Evolutionary conservation across 2,113 vertebrate species (phyloP), one percentile per base, ranked within the genome.

Genomic region (Zingel zingel): DNA sequence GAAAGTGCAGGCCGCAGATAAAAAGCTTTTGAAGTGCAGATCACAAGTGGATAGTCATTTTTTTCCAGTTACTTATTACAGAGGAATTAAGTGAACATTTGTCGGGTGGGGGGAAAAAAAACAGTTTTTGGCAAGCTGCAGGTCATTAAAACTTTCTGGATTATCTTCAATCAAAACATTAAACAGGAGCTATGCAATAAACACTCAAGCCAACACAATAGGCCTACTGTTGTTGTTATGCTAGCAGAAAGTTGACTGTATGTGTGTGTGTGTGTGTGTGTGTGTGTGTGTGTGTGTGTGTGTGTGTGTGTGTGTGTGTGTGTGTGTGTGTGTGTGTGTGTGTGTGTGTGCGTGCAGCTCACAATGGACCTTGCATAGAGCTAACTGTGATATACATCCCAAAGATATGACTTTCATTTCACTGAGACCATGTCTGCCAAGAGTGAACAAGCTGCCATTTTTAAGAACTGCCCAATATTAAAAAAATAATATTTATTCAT

Each of bases 141-240:
- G 45, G 65, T 88, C 68, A 87, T 78, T 92, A 82, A 90, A 93
- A 86, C 75, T 58, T 62, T 36, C 73, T 83, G 81, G 83, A 81
- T 89, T 79, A 77, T 87, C 83, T 78, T 91, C 83, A 91, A 85
- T 91, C 78, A 86, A 87, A 93, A 88, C 84, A 86, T 58, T 72
- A 79, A 69, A 90, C 68, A 80, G 77, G 70, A 89, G 71, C 79
- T 66, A 36, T 59, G 81, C 70, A 85, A 88, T 84, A 91, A 93
- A 93, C 86, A 92, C 67, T 74, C 30, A 45, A 79, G 39, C 67
- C 76, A 84, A 76, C 77, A 92, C 85, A 90, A 86, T 88, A 56
- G 79, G 39, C 43, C 85, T 5, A 25, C 50, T 79, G 82, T 48
- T 51, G 65, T 64, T 76, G 67, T 61, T 70, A 48, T 71, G 47